Conservation (phyloP, 2,113 vertebrate genomes). For the Cyprinus carpio region DNA sequence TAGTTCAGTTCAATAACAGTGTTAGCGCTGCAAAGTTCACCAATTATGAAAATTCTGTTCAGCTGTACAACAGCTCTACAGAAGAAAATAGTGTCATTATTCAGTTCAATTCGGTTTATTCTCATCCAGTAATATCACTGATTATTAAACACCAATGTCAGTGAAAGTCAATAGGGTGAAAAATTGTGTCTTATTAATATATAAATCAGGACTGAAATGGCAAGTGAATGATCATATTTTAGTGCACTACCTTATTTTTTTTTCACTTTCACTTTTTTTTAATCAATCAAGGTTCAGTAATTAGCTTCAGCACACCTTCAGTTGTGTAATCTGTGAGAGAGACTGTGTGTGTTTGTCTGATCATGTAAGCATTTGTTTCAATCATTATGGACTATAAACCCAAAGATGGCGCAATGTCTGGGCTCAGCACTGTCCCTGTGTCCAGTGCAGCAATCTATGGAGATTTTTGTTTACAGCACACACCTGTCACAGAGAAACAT, state of each 20-base stretch:
- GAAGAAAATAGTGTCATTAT: neutral
- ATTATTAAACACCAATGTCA: neutral
- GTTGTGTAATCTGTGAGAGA: neutral
- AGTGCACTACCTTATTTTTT: neutral
- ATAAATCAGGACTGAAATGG: neutral
- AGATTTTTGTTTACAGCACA: slow-evolving; percentile 44
- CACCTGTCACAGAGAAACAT: slow-evolving; percentile 39
- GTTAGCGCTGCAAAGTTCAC: neutral
- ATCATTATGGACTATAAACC: neutral
- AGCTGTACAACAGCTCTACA: neutral
- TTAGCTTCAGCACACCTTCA: neutral
- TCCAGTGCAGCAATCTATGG: slow-evolving; percentile 24
- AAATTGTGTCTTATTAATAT: neutral
- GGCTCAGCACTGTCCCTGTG: slow-evolving; percentile 26
- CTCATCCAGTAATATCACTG: neutral
- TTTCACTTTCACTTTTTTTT: no score
- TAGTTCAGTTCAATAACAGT: neutral
- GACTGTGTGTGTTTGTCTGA: neutral
- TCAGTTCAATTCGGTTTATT: neutral
- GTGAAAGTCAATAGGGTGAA: neutral
- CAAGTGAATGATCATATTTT: neutral
- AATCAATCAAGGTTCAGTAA: neutral
- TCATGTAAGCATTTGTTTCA: neutral
- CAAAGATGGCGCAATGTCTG: neutral
- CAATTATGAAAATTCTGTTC: neutral